These are phyloP conservation scores for Cacatua alba DNA, from an alignment of 2,113 vertebrate genomes.

Conservation along the genomic window DNA sequence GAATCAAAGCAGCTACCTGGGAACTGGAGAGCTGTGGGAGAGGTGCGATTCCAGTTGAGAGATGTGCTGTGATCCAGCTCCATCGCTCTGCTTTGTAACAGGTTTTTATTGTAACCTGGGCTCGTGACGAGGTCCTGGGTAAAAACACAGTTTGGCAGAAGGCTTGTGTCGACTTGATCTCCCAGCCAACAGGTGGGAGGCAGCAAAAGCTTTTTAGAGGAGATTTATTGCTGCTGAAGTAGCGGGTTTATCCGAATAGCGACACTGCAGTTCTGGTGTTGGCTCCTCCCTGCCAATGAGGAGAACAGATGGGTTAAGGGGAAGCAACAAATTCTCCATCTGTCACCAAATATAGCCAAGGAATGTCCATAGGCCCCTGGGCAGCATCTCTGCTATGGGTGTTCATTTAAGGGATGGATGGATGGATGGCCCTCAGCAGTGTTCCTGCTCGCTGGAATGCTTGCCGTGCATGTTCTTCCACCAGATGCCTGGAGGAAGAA, in stretches of 20 bases:
- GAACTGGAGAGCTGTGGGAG: background rate
- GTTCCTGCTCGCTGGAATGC: background rate
- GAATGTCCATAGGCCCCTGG: constrained; percentile 1
- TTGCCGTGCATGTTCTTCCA: background rate
- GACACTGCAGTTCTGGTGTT: background rate
- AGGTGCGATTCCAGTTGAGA: background rate
- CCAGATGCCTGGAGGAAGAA: background rate
- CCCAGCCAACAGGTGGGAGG: constrained; percentile 57
- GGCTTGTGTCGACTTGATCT: background rate
- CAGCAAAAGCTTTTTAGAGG: constrained; percentile 25
- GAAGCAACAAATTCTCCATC: constrained; percentile 33
- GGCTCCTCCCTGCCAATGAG: background rate
- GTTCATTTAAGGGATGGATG: background rate
- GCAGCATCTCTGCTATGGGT: background rate
- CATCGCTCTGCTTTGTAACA: background rate
- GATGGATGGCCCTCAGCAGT: background rate
- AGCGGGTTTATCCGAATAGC: background rate
- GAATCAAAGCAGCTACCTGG: background rate
- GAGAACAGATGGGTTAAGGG: background rate
- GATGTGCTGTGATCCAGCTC: background rate
- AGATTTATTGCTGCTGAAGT: constrained; percentile 25
- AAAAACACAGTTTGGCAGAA: constrained; percentile 21
- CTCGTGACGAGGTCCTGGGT: background rate
- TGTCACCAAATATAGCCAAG: constrained; percentile 44
- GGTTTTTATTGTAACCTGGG: background rate